These are phyloP conservation scores for Erynnis tages DNA, from an alignment of 2,888 invertebrate species.

Conservation along the genomic window DNA sequence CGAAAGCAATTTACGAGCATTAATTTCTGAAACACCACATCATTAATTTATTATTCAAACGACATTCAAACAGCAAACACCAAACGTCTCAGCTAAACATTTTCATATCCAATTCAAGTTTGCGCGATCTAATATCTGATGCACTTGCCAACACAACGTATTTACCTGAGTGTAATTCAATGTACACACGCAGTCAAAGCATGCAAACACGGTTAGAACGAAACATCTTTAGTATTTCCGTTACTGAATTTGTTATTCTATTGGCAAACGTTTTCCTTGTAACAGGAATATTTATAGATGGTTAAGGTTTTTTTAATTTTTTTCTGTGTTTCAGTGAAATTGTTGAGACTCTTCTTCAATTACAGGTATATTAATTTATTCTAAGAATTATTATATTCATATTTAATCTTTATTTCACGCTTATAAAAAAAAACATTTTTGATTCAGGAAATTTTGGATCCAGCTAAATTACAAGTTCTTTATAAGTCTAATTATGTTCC, in stretches of 20 bases:
- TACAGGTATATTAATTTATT: too few species aligned
- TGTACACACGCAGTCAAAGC: slow-evolving; percentile 19
- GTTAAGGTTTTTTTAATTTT: too few species aligned
- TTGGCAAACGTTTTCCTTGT: slow-evolving; percentile 1
- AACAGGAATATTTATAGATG: not conserved
- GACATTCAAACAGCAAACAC: not conserved
- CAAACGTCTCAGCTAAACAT: not conserved
- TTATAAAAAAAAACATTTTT: too few species aligned
- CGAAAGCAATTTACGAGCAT: too few species aligned
- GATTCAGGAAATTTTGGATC: too few species aligned
- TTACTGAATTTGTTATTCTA: slow-evolving; percentile 11
- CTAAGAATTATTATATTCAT: too few species aligned
- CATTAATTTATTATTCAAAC: too few species aligned
- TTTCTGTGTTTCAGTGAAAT: not conserved
- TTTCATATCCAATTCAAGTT: not conserved
- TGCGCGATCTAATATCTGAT: not conserved
- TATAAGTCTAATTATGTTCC: too few species aligned
- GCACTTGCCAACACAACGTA: slow-evolving; percentile 6
- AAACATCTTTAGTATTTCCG: slow-evolving; percentile 3
- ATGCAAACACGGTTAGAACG: slow-evolving; percentile 10
- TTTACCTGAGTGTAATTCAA: slow-evolving; percentile 20
- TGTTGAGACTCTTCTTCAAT: not conserved
- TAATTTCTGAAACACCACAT: not conserved
- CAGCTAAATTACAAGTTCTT: too few species aligned
- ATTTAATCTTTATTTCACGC: too few species aligned